Evolutionary conservation across 1,140 invertebrate genomes (phyloP).

Genomic region (Zaprionus lachaisei): DNA sequence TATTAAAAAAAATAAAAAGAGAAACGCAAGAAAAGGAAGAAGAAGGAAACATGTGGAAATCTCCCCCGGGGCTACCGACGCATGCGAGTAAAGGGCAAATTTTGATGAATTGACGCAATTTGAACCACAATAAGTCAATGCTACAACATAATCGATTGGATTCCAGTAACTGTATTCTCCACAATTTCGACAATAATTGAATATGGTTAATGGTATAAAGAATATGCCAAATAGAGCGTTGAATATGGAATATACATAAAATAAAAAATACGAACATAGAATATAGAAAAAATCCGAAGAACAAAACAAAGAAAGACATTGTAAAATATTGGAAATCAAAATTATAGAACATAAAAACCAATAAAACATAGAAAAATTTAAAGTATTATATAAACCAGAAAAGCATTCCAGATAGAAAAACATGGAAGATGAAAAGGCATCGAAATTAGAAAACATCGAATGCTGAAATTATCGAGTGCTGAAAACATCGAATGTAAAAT

Average conservation of each 20-base stretch:
- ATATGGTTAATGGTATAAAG: no score
- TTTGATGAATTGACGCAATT: constrained; percentile 62
- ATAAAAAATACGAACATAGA: background rate
- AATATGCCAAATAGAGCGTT: no score
- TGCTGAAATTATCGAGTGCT: no score
- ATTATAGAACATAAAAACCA: background rate
- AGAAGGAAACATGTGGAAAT: constrained; percentile 41
- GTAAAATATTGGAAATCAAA: no score
- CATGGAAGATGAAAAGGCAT: no score
- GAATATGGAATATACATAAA: background rate
- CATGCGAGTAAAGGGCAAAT: constrained; percentile 27
- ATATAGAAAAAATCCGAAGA: background rate
- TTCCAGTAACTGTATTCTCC: background rate
- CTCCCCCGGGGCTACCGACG: background rate
- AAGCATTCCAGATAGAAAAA: no score
- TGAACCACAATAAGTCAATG: constrained; percentile 39
- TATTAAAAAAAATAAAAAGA: constrained; percentile 48
- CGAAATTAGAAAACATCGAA: no score
- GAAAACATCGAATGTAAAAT: background rate
- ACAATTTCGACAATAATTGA: background rate
- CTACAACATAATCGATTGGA: constrained; percentile 10
- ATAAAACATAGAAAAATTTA: no score
- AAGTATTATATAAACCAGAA: no score
- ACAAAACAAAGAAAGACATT: background rate
- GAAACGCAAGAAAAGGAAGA: background rate